phyloP scores from a whole-genome alignment of 2,113 vertebrate genomes.

The Herpailurus yagouaroundi region DNA sequence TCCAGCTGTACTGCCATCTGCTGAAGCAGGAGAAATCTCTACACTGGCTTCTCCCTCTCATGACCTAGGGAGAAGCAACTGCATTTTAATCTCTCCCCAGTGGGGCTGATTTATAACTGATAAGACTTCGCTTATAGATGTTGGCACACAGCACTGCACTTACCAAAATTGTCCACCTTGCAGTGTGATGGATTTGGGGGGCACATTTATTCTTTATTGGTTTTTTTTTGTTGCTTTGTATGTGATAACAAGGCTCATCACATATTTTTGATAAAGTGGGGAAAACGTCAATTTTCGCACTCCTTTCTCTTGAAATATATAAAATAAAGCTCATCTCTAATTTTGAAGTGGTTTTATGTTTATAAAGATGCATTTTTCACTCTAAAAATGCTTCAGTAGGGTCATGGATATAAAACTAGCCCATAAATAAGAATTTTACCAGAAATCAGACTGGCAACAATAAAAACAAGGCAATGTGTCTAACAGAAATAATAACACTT shows the following conservation, averaged over 20 bases:
- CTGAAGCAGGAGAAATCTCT: not conserved
- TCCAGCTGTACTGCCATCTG: not conserved
- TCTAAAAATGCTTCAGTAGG: not conserved
- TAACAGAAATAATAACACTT: conserved; percentile 48
- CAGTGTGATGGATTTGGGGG: not conserved
- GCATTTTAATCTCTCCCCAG: not conserved
- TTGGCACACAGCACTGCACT: conserved; percentile 2
- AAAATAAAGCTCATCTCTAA: conserved; percentile 63
- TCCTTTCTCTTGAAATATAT: conserved; percentile 60
- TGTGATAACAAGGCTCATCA: conserved; percentile 51
- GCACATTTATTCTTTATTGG: conserved; percentile 51
- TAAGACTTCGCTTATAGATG: conserved; percentile 14
- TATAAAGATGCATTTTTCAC: conserved; percentile 26
- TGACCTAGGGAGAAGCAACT: not conserved
- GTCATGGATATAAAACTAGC: conserved; percentile 35
- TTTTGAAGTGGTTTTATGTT: not conserved
- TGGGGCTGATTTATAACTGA: conserved; percentile 30
- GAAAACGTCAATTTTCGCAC: conserved; percentile 35
- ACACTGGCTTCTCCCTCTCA: not conserved
- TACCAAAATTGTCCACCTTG: conserved; percentile 26
- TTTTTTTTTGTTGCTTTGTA: conserved; percentile 66
- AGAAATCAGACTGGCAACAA: conserved; percentile 4
- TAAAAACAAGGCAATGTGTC: conserved; percentile 37
- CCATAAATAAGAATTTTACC: conserved; percentile 36
- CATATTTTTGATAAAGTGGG: conserved; percentile 66